Evolutionary conservation across 2,113 vertebrate species (phyloP).

Genomic region (Mixornis gularis): DNA sequence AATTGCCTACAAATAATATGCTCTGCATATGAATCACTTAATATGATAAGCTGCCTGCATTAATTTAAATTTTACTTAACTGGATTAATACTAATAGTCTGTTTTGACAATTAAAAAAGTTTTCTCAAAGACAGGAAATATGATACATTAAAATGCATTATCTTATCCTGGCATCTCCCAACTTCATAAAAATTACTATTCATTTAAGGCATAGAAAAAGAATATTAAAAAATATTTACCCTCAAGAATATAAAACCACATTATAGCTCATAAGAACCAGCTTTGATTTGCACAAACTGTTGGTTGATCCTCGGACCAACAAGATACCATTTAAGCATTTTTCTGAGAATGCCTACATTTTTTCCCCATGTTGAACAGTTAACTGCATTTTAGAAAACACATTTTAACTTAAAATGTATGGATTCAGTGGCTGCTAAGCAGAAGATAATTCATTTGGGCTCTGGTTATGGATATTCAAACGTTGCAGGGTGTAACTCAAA

Average conservation of each 20-base stretch:
- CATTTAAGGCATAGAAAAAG: not conserved
- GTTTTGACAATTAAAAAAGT: slow-evolving; percentile 46
- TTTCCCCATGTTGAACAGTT: not conserved
- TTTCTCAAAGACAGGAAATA: not conserved
- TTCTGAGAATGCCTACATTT: not conserved
- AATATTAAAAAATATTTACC: not conserved
- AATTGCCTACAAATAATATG: not conserved
- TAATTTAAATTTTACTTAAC: slow-evolving; percentile 52
- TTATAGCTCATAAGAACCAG: not conserved
- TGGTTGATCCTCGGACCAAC: not conserved
- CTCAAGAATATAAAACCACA: not conserved
- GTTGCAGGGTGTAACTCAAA: not conserved
- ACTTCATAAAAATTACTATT: not conserved
- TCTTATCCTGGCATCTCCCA: not conserved
- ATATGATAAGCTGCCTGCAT: slow-evolving; percentile 40
- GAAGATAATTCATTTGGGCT: not conserved
- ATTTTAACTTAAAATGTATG: not conserved
- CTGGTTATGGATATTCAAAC: not conserved
- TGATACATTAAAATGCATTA: not conserved
- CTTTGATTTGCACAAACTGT: not conserved
- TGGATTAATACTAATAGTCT: slow-evolving; percentile 35
- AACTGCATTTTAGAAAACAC: not conserved
- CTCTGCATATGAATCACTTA: slow-evolving; percentile 52
- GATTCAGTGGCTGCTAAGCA: not conserved
- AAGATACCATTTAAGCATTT: not conserved